phyloP scores from a whole-genome alignment of 2,888 invertebrate species.

The Tetropium fuscum region DNA sequence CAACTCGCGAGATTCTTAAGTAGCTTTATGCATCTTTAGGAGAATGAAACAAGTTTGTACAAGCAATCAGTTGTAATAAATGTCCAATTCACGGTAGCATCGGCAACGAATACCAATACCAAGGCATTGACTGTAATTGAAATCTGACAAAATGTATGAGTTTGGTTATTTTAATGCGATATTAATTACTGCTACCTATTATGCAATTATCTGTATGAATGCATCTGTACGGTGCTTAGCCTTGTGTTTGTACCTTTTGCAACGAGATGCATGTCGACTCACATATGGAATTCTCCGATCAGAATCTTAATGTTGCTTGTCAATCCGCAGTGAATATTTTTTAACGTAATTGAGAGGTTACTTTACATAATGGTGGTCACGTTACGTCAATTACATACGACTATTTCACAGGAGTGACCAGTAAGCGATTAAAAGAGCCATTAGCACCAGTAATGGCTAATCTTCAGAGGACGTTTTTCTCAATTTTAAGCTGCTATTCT shows the following conservation, averaged over 20 bases:
- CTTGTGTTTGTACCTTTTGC: conserved; percentile 37
- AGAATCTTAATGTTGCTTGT: conserved; percentile 54
- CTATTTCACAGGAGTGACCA: conserved; percentile 32
- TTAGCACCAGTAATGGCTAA: conserved; percentile 1
- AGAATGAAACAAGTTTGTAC: conserved; percentile 31
- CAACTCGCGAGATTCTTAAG: conserved; percentile 36
- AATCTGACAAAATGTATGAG: conserved; percentile 39
- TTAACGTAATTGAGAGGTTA: conserved; percentile 53
- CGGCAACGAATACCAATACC: conserved; percentile 30
- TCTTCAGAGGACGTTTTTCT: background rate
- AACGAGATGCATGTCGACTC: conserved; percentile 43
- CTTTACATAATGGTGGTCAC: conserved; percentile 52
- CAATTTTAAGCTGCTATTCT: background rate
- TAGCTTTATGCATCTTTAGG: conserved; percentile 30
- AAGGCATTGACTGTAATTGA: conserved; percentile 38
- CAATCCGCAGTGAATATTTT: conserved; percentile 50
- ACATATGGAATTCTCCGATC: conserved; percentile 46
- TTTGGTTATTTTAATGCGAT: conserved; percentile 42
- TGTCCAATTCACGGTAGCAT: conserved; percentile 44
- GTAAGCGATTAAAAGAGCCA: conserved; percentile 18
- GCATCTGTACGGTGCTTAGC: conserved; percentile 26
- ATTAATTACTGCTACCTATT: conserved; percentile 48
- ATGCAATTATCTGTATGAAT: conserved; percentile 38
- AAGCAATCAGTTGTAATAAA: conserved; percentile 49
- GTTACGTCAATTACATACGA: conserved; percentile 39